Evolutionary conservation across 2,113 vertebrate genomes (phyloP).

Genomic region (Pandion haliaetus): DNA sequence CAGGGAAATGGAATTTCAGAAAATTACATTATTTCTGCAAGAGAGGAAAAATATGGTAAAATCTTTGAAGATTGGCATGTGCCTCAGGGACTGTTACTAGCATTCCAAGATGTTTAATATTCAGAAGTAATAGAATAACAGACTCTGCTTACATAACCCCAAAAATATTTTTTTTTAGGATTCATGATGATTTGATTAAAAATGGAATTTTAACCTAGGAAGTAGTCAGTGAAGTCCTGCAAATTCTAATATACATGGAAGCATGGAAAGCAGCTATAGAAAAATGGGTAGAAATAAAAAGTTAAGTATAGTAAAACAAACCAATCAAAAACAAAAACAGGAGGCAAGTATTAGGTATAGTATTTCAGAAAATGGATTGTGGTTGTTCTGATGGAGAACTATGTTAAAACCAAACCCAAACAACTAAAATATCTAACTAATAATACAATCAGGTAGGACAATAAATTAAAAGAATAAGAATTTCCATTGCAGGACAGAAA

Average conservation of each 20-base stretch:
- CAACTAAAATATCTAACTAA: background rate
- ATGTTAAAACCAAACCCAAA: background rate
- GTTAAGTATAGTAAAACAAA: background rate
- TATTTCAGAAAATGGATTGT: background rate
- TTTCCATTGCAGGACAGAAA: background rate
- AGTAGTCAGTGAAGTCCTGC: background rate
- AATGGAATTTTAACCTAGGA: background rate
- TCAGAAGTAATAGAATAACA: background rate
- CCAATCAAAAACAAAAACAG: background rate
- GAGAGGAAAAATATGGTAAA: background rate
- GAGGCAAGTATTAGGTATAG: background rate
- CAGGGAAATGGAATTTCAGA: background rate
- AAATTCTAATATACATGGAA: background rate
- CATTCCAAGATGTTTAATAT: background rate
- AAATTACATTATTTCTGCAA: background rate
- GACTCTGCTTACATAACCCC: background rate
- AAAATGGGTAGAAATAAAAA: background rate
- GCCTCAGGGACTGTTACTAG: background rate
- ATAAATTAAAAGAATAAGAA: background rate
- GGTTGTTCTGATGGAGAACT: background rate
- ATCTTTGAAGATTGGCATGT: background rate
- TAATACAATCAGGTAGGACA: background rate
- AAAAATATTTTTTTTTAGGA: background rate
- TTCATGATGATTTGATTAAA: background rate
- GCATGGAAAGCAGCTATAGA: background rate